A percentile compares a stretch with the other conserved stretches of the same genome.
Evolutionary conservation across 2,797 vertebrate genomes (phyloP).

Genomic region (Ataeniobius toweri): DNA sequence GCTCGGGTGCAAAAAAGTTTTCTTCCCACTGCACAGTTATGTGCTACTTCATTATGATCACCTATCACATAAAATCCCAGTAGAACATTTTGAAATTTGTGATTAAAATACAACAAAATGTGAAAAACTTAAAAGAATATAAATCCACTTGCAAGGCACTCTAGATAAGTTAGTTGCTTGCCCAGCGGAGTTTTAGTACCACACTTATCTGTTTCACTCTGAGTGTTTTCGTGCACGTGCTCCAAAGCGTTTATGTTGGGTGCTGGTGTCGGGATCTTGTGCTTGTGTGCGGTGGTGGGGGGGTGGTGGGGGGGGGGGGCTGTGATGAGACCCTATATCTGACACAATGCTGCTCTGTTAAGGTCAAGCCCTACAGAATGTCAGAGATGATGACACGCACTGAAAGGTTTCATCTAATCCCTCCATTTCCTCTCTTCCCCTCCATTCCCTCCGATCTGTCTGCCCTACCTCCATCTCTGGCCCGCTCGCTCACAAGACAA

Average conservation of each 20-base stretch:
- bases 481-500: slow-evolving; percentile 66
- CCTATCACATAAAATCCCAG: background rate
- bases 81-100: background rate
- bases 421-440: slow-evolving; percentile 71
- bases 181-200: slow-evolving; percentile 10
- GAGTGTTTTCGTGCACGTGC: slow-evolving; percentile 4
- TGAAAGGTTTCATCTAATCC: slow-evolving; percentile 82
- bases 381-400: slow-evolving; percentile 81
- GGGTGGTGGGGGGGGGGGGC: background rate
- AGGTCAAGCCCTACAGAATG: slow-evolving; percentile 85
- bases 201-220: slow-evolving; percentile 12
- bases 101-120: background rate
- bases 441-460: slow-evolving; percentile 60
- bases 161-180: background rate
- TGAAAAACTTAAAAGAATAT: slow-evolving; percentile 9
- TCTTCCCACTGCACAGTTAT: background rate
- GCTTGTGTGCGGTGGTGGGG: slow-evolving; percentile 35
- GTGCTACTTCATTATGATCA: background rate
- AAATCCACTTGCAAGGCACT: background rate
- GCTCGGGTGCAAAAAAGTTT: background rate
- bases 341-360: slow-evolving; percentile 81
- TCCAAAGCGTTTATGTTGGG: slow-evolving; percentile 41
- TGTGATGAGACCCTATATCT: slow-evolving; percentile 77
- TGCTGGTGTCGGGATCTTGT: slow-evolving; percentile 51
- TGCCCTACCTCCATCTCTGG: slow-evolving; percentile 57